Evolutionary conservation across 2,797 vertebrate species (phyloP), one percentile per base, ranked within the genome.

Genomic region (Myiotriccus ornatus): DNA sequence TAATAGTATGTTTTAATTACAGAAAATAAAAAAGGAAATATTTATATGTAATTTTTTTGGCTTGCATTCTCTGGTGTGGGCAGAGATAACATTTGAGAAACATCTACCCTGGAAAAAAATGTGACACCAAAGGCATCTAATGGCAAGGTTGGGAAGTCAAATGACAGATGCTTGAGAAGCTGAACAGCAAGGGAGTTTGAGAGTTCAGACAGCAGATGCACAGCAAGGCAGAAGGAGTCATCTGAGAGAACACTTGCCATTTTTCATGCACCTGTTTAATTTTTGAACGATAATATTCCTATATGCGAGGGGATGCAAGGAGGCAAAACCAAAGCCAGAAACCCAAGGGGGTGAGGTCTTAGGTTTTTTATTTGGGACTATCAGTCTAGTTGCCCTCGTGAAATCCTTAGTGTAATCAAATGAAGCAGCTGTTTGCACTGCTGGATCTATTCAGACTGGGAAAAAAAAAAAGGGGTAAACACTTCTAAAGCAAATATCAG

Each of bases 401-500:
- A 94, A 93, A 86, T 89, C 89, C 73, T 94, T 53, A 59, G 94
- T 59, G 84, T 91, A 96, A 93, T 91, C 89, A 93, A 85, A 75
- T 65, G 91, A 93, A 95, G 53, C 89, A 95, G 94, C 84, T 91
- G 92, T 97, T 97, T 96, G 89, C 89, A 82, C 85, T 96, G 89
- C 83, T 95, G 92, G 93, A 94, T 94, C 83, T 90, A 90, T 91
- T 90, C 82, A 92, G 93, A 63, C 39, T 93, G 91, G 76, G 79
- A 91, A 94, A 93, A 93, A 94, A 93, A 93, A 41, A 95, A 92
- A 69, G 91, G 87, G 47, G 91, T 94, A 97, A 97, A 96, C 89
- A 93, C 76, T 95, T 92, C 79, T 91, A 96, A 92, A 91, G 91
- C 87, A 96, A 97, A 96, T 96, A 97, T 93, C 94, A 96, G 73